These are phyloP conservation scores for Mesaphorura yosii DNA, from an alignment of 1,140 invertebrate species.

Conservation along the genomic window DNA sequence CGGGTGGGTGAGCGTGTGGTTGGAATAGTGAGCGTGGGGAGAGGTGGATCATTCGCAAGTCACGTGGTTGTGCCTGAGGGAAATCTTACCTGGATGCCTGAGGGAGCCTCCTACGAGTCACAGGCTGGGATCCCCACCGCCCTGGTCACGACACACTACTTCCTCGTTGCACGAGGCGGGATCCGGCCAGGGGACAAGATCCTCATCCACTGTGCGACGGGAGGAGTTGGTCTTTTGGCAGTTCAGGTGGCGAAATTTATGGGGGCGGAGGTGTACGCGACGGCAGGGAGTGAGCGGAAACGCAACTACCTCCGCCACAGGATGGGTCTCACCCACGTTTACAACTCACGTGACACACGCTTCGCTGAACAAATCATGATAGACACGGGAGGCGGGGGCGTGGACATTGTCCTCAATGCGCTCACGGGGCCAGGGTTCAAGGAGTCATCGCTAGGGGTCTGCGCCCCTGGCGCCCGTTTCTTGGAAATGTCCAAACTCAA, in stretches of 20 bases:
- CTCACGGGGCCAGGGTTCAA: conserved; percentile 50
- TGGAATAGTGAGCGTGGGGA: conserved; percentile 6
- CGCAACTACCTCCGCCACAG: conserved; percentile 2
- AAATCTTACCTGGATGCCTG: background rate
- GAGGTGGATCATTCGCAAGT: conserved; percentile 7
- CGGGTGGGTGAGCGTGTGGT: conserved; percentile 11
- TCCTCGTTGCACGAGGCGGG: background rate
- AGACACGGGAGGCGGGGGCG: conserved; percentile 40
- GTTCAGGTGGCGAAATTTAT: conserved; percentile 43
- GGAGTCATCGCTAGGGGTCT: conserved; percentile 49
- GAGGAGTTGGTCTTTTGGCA: conserved; percentile 47
- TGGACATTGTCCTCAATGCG: conserved; percentile 52
- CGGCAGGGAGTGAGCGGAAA: conserved; percentile 14
- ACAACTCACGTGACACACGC: conserved; percentile 42
- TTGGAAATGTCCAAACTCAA: conserved; percentile 63
- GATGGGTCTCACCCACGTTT: conserved; percentile 37
- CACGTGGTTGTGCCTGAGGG: conserved; percentile 4
- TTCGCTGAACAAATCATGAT: conserved; percentile 46
- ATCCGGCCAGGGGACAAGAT: conserved; percentile 41
- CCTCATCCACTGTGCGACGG: conserved; percentile 51
- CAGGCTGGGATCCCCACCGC: conserved; percentile 5
- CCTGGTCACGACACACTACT: conserved; percentile 12
- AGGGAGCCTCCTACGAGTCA: background rate
- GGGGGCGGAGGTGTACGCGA: conserved; percentile 30
- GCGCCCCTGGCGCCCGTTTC: conserved; percentile 50